Conservation (phyloP, 2,888 invertebrate genomes). For the Patella ulyssiponensis region DNA sequence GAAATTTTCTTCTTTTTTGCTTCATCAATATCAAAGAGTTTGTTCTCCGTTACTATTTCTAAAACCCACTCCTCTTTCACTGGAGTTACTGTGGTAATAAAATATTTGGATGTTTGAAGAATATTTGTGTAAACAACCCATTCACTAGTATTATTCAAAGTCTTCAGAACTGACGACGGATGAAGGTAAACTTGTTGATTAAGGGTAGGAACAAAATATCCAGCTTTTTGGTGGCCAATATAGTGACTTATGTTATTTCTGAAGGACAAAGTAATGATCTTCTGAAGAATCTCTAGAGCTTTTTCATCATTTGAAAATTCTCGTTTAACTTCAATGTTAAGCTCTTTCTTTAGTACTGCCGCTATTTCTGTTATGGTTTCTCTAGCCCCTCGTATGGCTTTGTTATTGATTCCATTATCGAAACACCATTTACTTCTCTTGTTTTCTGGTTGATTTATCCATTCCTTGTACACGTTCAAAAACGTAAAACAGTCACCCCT, state of each 20-base stretch:
- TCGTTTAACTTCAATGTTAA: conserved; percentile 34
- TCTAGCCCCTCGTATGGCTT: conserved; percentile 57
- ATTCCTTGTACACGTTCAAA: conserved; percentile 58
- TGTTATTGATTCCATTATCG: conserved; percentile 68
- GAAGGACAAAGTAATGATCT: conserved; percentile 54
- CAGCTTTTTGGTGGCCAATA: conserved; percentile 57
- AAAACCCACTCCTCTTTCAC: conserved; percentile 50
- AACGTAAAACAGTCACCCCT: conserved; percentile 63
- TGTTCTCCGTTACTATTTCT: conserved; percentile 34
- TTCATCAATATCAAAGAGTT: conserved; percentile 40
- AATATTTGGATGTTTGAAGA: conserved; percentile 56
- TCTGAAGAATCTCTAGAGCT: conserved; percentile 39
- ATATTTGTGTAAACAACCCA: conserved; percentile 61
- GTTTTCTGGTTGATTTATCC: conserved; percentile 51
- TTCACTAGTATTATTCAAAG: conserved; percentile 49
- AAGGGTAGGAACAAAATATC: conserved; percentile 50
- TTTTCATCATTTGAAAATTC: conserved; percentile 37
- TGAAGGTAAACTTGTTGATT: conserved; percentile 54
- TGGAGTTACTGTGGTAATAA: conserved; percentile 56
- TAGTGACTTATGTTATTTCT: conserved; percentile 53
- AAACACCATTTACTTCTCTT: conserved; percentile 62
- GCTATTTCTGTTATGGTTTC: conserved; percentile 55
- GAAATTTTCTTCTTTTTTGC: conserved; percentile 41
- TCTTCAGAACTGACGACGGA: conserved; percentile 58
- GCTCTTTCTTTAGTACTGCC: conserved; percentile 49